Evolutionary conservation across 2,113 vertebrate genomes (phyloP), one percentile per base, ranked within the genome.

Genomic region (Urocolius indicus): DNA sequence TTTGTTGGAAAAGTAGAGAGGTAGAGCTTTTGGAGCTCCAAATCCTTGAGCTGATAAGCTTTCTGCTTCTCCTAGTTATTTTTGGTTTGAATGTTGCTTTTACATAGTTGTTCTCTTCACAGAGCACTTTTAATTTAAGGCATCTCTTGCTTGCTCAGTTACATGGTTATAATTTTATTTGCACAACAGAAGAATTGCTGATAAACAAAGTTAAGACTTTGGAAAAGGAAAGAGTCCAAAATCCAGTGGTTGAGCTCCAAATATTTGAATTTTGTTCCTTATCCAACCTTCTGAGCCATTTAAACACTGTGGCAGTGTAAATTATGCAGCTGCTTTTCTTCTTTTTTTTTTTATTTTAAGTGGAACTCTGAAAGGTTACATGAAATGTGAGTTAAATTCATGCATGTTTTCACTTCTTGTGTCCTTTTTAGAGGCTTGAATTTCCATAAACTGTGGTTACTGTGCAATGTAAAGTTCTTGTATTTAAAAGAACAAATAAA

Each of bases 151-250:
- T 85, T 77, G 43, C 68, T 86, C 17, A 12, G 82, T 85, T 90
- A 83, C 13, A 3, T 89, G 58, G 20, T 93, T 94, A 16, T 74
- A 77, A 78, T 85, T 90, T 94, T 90, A 63, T 89, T 96, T 96
- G 76, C 52, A 58, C 65, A 90, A 41, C 55, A 62, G 58, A 91
- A 74, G 67, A 94, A 32, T 65, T 81, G 27, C 82, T 92, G 92
- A 84, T 96, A 93, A 96, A 94, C 79, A 85, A 92, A 93, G 76
- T 83, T 93, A 96, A 92, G 72, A 71, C 72, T 86, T 63, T 72
- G 48, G 68, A 77, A 84, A 83, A 96, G 67, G 72, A 94, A 83
- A 32, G 52, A 86, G 65, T 87, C 81, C 93, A 91, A 95, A 89
- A 95, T 75, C 34, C 74, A 54, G 54, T 87, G 55, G 36, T 83